A percentile compares a stretch with the other conserved stretches of the same genome.
phyloP scores from a whole-genome alignment of 2,888 invertebrate species.

The Arenicola marina region DNA sequence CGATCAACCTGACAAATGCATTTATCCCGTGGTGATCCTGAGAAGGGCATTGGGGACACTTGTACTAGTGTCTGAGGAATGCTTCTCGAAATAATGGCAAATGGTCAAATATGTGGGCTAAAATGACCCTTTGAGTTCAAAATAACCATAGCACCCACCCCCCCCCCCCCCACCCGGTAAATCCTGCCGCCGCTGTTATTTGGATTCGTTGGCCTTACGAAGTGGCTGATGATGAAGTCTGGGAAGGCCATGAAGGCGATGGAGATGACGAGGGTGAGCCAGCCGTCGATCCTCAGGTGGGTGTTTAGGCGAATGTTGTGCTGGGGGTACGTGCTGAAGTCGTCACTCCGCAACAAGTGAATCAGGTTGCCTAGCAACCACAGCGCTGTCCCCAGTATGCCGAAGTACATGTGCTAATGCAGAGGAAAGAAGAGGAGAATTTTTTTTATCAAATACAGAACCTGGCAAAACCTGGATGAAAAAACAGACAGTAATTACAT shows the following conservation, averaged over 20 bases:
- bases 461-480: background rate
- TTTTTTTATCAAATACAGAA: background rate
- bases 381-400: slow-evolving; percentile 25
- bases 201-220: no score
- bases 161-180: no score
- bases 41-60: no score
- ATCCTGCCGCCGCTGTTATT: no score
- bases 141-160: no score
- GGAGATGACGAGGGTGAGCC: slow-evolving; percentile 18
- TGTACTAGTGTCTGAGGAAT: no score
- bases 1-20: no score
- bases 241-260: slow-evolving; percentile 30
- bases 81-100: no score
- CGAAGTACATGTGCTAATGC: slow-evolving; percentile 24
- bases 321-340: slow-evolving; percentile 35
- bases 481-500: background rate
- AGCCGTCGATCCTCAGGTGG: slow-evolving; percentile 31
- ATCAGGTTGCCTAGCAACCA: slow-evolving; percentile 30
- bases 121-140: no score
- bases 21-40: no score
- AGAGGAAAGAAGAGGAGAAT: background rate
- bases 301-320: slow-evolving; percentile 30
- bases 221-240: slow-evolving; percentile 7
- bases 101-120: no score
- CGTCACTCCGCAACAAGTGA: slow-evolving; percentile 26